Conservation (phyloP, 2,888 invertebrate genomes). For the Rotaria socialis region DNA sequence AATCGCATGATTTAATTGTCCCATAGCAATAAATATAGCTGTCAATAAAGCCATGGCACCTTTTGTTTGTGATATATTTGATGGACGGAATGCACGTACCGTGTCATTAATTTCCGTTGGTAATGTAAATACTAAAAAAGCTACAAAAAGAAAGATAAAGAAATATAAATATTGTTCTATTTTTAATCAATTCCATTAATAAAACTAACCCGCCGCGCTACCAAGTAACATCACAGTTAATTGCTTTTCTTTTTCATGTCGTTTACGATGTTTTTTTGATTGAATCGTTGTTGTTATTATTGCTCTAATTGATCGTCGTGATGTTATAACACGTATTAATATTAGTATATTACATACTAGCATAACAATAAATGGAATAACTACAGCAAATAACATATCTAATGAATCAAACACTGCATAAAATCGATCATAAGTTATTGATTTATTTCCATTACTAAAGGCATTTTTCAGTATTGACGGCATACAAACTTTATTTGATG, state of each 20-base stretch:
- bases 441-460: not conserved
- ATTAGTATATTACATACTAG: slow-evolving; percentile 26
- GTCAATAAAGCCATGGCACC: slow-evolving; percentile 14
- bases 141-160: not conserved
- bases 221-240: slow-evolving; percentile 26
- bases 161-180: not conserved
- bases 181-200: not conserved
- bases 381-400: slow-evolving; percentile 31
- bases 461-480: not conserved
- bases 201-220: not conserved
- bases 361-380: slow-evolving; percentile 25
- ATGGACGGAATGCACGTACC: not conserved
- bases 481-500: not conserved
- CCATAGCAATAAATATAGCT: slow-evolving; percentile 22
- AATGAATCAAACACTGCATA: slow-evolving; percentile 23
- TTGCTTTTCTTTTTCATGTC: slow-evolving; percentile 36
- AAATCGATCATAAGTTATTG: slow-evolving; percentile 21
- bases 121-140: slow-evolving; percentile 30
- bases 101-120: slow-evolving; percentile 27
- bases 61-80: not conserved
- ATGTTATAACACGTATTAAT: slow-evolving; percentile 21
- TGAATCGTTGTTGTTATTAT: not conserved
- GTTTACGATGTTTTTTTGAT: not conserved
- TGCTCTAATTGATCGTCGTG: slow-evolving; percentile 21
- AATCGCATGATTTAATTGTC: slow-evolving; percentile 20